A percentile compares a stretch with the other conserved stretches of the same genome.
These are phyloP conservation scores for Nebria salina DNA, from an alignment of 2,888 invertebrate species.

Conservation along the genomic window DNA sequence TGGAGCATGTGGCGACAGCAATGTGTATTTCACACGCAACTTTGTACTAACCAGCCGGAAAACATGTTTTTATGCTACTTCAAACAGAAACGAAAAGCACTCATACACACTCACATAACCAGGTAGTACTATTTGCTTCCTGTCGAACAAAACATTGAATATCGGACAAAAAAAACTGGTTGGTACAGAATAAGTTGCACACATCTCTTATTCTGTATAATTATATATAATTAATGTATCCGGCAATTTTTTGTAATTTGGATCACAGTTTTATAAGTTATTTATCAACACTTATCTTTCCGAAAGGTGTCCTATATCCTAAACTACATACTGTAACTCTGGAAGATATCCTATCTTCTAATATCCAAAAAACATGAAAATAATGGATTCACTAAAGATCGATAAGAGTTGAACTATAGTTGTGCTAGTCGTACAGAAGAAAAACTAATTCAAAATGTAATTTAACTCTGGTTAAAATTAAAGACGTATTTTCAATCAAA, in stretches of 20 bases:
- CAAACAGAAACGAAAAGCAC: conserved; percentile 13
- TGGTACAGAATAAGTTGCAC: not conserved
- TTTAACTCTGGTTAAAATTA: not conserved
- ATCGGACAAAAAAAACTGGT: not conserved
- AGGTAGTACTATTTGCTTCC: not conserved
- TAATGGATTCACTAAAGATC: no score
- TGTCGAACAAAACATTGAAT: conserved; percentile 8
- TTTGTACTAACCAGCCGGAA: conserved; percentile 36
- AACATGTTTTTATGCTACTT: conserved; percentile 33
- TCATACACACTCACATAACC: conserved; percentile 13
- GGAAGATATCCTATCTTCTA: not conserved
- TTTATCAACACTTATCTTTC: not conserved
- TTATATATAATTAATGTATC: conserved; percentile 33
- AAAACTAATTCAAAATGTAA: conserved; percentile 6
- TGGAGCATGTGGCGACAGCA: conserved; percentile 39
- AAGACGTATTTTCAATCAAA: conserved; percentile 26
- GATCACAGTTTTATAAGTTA: not conserved
- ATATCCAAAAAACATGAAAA: no score
- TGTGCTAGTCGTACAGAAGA: not conserved
- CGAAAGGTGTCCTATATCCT: not conserved
- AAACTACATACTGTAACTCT: not conserved
- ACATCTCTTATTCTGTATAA: conserved; percentile 19
- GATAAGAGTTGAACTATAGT: not conserved
- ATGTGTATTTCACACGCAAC: conserved; percentile 41
- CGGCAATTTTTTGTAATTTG: conserved; percentile 3